These are phyloP conservation scores for human (Homo sapiens) DNA, from an alignment of 2,113 vertebrate genomes.

Conservation along the genomic window DNA sequence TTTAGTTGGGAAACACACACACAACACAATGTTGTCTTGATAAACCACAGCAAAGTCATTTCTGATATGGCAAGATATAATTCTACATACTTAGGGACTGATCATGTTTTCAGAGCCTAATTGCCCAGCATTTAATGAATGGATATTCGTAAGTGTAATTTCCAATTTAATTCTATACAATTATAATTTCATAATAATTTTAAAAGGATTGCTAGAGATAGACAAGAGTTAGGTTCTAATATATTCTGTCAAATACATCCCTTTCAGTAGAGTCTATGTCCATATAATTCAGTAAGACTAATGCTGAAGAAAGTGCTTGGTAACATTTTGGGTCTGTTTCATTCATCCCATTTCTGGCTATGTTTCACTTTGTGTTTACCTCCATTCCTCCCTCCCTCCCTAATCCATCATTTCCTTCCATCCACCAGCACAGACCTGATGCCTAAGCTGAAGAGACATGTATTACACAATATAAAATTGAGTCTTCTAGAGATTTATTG, in stretches of 20 bases:
- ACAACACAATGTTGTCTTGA: background rate
- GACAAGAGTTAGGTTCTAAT: background rate
- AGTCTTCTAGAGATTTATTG: background rate
- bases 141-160: background rate
- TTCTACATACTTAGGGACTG: background rate
- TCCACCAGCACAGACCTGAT: background rate
- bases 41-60: background rate
- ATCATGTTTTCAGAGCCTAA: background rate
- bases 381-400: fast-evolving
- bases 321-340: background rate
- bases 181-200: background rate
- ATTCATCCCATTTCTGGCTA: background rate
- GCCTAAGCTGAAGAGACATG: background rate
- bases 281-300: background rate
- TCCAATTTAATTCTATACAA: background rate
- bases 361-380: background rate
- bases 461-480: background rate
- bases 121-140: background rate
- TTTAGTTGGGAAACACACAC: background rate
- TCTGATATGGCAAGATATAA: background rate
- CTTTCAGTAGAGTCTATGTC: background rate
- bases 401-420: background rate
- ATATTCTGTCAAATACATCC: background rate
- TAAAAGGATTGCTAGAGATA: background rate
- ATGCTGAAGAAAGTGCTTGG: background rate